phyloP scores from a whole-genome alignment of 1,140 invertebrate genomes.

The Bombyx mandarina region DNA sequence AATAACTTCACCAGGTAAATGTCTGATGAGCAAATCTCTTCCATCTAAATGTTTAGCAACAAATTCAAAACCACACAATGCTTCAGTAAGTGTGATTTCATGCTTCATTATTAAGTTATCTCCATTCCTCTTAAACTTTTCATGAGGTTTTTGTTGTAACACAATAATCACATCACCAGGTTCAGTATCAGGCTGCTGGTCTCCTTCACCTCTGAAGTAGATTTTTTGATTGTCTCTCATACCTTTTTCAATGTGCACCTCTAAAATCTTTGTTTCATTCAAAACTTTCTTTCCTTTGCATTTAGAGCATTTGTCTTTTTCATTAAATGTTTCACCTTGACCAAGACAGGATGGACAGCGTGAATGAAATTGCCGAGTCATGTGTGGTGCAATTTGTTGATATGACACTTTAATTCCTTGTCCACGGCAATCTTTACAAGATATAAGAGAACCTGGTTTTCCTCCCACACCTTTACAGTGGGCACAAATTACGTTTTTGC shows the following conservation, averaged over 20 bases:
- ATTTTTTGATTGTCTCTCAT: conserved; percentile 92
- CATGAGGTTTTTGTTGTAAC: conserved; percentile 86
- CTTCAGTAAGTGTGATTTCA: conserved; percentile 85
- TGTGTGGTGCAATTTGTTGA: conserved; percentile 82
- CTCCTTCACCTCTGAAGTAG: conserved; percentile 88
- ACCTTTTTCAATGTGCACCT: conserved; percentile 92
- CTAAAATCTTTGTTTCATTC: conserved; percentile 84
- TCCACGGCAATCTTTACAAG: conserved; percentile 84
- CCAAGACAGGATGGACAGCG: conserved; percentile 80
- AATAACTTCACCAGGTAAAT: conserved; percentile 81
- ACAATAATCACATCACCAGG: conserved; percentile 92
- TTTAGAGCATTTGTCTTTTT: conserved; percentile 84
- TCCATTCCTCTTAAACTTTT: conserved; percentile 80
- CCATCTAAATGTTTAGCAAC: conserved; percentile 89
- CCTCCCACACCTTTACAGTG: conserved; percentile 89
- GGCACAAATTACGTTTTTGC: conserved; percentile 89
- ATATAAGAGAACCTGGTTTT: conserved; percentile 79
- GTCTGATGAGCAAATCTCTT: conserved; percentile 80
- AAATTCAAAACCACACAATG: conserved; percentile 90
- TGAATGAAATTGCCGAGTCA: conserved; percentile 88
- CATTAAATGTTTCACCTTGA: conserved; percentile 81
- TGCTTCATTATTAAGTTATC: conserved; percentile 84
- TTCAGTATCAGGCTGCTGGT: conserved; percentile 88
- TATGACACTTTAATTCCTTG: conserved; percentile 80
- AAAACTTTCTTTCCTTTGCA: conserved; percentile 88